Conservation (phyloP, 2,113 vertebrate species). For the Gymnogyps californianus region DNA sequence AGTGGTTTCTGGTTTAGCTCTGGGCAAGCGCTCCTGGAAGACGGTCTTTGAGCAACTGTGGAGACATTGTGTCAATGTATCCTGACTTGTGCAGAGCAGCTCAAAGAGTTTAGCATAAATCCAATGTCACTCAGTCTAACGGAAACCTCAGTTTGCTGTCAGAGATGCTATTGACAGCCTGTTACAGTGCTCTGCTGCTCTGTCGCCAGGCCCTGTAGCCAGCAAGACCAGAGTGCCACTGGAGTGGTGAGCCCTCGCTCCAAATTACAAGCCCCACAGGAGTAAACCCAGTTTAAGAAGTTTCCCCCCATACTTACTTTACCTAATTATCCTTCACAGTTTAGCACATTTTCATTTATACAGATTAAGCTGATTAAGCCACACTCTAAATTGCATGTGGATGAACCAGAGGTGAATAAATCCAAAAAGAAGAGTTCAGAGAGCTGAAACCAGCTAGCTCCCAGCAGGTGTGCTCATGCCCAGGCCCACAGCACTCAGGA, state of each 20-base stretch:
- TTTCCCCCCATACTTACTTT: background rate
- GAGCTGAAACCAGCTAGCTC: background rate
- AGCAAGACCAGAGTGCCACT: background rate
- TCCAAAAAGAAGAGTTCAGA: background rate
- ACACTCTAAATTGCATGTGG: background rate
- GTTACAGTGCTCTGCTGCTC: background rate
- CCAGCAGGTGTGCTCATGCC: background rate
- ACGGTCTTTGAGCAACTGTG: background rate
- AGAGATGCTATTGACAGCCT: background rate
- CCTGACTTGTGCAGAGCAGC: background rate
- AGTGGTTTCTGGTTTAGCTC: background rate
- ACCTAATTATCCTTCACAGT: background rate
- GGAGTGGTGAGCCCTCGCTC: background rate
- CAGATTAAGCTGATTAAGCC: background rate
- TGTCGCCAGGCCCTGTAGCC: background rate
- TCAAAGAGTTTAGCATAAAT: background rate
- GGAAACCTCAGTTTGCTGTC: background rate
- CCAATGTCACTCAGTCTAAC: background rate
- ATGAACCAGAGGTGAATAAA: background rate
- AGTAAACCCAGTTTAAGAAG: background rate
- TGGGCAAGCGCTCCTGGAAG: background rate
- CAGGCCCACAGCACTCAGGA: background rate
- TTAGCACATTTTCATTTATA: background rate
- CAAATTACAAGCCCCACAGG: background rate
- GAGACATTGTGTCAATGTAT: background rate